Conservation (phyloP, 1,140 invertebrate species). For the Drosophila repletoides region DNA sequence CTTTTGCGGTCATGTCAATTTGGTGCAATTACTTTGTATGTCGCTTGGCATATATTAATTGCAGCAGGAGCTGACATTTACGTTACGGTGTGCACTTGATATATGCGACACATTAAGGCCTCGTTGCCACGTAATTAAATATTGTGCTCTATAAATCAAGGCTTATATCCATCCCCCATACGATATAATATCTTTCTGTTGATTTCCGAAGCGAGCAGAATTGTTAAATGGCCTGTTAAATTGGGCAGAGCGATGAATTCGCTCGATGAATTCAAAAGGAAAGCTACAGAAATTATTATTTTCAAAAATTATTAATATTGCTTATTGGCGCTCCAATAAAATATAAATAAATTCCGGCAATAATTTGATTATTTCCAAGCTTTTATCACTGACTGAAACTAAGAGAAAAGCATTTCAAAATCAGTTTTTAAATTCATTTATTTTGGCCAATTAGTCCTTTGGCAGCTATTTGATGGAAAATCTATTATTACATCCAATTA, state of each 20-base stretch:
- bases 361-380: not conserved
- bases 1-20: constrained; percentile 68
- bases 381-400: too few relatives aligned
- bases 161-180: too few relatives aligned
- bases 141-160: constrained; percentile 51
- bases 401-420: too few relatives aligned
- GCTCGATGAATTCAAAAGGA: too few relatives aligned
- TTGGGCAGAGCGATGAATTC: too few relatives aligned
- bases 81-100: constrained; percentile 42
- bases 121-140: constrained; percentile 74
- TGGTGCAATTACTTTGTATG: constrained; percentile 65
- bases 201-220: not conserved
- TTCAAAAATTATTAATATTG: too few relatives aligned
- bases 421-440: too few relatives aligned
- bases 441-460: too few relatives aligned
- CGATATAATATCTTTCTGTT: not conserved
- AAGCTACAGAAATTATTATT: too few relatives aligned
- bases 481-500: too few relatives aligned
- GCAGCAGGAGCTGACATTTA: constrained; percentile 42
- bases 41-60: constrained; percentile 76
- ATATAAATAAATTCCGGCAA: not conserved
- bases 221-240: too few relatives aligned
- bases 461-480: too few relatives aligned
- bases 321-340: not conserved
- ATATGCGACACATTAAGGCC: constrained; percentile 58